phyloP scores from a whole-genome alignment of 2,888 invertebrate genomes.

The Dryobota labecula region DNA sequence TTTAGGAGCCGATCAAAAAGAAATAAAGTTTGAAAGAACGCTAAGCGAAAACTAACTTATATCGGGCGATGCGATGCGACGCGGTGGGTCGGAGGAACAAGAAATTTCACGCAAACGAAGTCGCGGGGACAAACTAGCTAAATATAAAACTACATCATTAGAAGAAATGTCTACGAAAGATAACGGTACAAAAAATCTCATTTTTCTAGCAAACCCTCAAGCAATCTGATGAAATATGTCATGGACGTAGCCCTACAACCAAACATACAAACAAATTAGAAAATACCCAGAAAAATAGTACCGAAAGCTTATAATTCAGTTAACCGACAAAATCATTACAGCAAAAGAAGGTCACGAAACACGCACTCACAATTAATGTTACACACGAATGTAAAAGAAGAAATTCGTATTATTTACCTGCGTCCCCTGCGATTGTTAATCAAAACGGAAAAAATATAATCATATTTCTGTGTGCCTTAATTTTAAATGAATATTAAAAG shows the following conservation, averaged over 20 bases:
- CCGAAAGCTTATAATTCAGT: conserved; percentile 43
- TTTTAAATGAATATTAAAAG: conserved; percentile 77
- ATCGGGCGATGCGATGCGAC: too few species aligned
- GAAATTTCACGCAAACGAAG: too few species aligned
- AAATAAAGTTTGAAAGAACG: too few species aligned
- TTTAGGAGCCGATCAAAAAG: too few species aligned
- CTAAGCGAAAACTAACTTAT: too few species aligned
- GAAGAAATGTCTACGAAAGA: neutral
- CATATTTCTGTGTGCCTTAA: conserved; percentile 62
- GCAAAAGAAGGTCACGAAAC: conserved; percentile 52
- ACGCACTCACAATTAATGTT: conserved; percentile 51
- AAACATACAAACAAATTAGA: conserved; percentile 27
- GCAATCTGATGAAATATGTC: conserved; percentile 22
- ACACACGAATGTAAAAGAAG: conserved; percentile 48
- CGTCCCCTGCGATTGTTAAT: conserved; percentile 53
- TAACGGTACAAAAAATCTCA: neutral
- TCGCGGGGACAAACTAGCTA: too few species aligned
- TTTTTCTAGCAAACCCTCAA: conserved; percentile 9
- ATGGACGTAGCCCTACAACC: neutral
- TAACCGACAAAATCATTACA: conserved; percentile 42
- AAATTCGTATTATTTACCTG: conserved; percentile 57
- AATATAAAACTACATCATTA: neutral
- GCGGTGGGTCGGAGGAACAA: too few species aligned
- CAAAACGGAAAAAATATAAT: conserved; percentile 54
- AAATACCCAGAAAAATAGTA: conserved; percentile 30